Conservation (phyloP, 2,797 vertebrate genomes). For the Enoplosus armatus region DNA sequence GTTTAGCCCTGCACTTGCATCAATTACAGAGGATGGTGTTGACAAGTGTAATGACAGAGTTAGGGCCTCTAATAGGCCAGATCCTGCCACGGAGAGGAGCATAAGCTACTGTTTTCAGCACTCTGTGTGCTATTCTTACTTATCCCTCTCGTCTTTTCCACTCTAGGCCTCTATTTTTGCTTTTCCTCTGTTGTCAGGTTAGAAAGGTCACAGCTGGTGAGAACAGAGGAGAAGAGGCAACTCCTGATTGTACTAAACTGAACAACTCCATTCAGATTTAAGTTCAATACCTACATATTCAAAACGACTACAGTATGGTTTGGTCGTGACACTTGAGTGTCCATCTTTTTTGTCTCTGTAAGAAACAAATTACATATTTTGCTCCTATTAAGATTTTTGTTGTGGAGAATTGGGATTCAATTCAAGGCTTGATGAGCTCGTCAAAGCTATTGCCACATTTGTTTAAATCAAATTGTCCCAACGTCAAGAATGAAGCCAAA, state of each 20-base stretch:
- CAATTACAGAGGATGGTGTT: constrained; percentile 89
- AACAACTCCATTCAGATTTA: not conserved
- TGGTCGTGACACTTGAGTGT: not conserved
- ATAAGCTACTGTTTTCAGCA: constrained; percentile 49
- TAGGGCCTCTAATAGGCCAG: constrained; percentile 83
- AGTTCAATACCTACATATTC: not conserved
- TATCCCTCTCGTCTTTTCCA: constrained; percentile 8
- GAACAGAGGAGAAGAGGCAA: not conserved
- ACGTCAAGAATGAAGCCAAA: constrained; percentile 11
- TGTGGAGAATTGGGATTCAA: not conserved
- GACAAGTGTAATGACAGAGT: constrained; percentile 93
- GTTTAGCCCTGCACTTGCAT: constrained; percentile 87
- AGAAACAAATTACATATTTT: not conserved
- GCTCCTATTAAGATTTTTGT: not conserved
- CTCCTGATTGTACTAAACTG: not conserved
- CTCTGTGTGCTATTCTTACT: constrained; percentile 34
- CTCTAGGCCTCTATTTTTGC: constrained; percentile 15
- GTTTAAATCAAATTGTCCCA: constrained; percentile 4
- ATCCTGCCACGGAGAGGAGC: constrained; percentile 83
- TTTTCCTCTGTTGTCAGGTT: constrained; percentile 80
- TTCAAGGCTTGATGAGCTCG: constrained; percentile 7
- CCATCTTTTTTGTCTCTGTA: not conserved
- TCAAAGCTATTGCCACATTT: constrained; percentile 9
- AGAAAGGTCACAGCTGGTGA: constrained; percentile 74
- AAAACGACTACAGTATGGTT: not conserved